Conservation (phyloP, 2,797 vertebrate genomes). For the Anguilla anguilla region DNA sequence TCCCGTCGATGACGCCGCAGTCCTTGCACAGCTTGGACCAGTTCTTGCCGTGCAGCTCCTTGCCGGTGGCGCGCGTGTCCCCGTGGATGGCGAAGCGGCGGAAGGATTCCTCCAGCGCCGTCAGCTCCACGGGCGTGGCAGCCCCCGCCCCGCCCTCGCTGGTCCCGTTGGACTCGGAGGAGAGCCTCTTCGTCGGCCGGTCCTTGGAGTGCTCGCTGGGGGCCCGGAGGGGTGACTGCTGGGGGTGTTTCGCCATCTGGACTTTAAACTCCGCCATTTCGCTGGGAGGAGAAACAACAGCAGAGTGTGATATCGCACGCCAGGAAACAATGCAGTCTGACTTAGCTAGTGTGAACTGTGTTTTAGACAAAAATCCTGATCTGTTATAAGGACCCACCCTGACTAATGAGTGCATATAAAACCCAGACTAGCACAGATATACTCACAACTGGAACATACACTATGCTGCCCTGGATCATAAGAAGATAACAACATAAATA, state of each 20-base stretch:
- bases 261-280: slow-evolving; percentile 84
- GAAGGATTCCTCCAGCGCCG: slow-evolving; percentile 90
- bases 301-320: not conserved
- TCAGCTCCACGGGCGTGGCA: slow-evolving; percentile 76
- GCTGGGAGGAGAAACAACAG: slow-evolving; percentile 58
- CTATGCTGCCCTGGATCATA: not conserved
- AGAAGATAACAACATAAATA: not conserved
- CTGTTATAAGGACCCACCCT: not conserved
- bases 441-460: not conserved
- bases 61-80: slow-evolving; percentile 88
- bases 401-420: not conserved
- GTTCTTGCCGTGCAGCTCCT: slow-evolving; percentile 95
- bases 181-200: slow-evolving; percentile 79
- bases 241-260: slow-evolving; percentile 77
- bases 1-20: slow-evolving; percentile 89
- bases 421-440: not conserved
- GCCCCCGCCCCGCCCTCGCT: slow-evolving; percentile 75
- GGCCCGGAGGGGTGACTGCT: slow-evolving; percentile 74
- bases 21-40: slow-evolving; percentile 97
- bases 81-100: slow-evolving; percentile 90
- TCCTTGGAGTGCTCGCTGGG: slow-evolving; percentile 82
- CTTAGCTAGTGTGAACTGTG: not conserved
- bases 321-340: not conserved
- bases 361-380: not conserved
- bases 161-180: slow-evolving; percentile 83